Percentiles rank a stretch among this genome's conserved stretches.
Evolutionary conservation across 2,888 invertebrate species (phyloP).

Genomic region (Himalopsyche anomala): DNA sequence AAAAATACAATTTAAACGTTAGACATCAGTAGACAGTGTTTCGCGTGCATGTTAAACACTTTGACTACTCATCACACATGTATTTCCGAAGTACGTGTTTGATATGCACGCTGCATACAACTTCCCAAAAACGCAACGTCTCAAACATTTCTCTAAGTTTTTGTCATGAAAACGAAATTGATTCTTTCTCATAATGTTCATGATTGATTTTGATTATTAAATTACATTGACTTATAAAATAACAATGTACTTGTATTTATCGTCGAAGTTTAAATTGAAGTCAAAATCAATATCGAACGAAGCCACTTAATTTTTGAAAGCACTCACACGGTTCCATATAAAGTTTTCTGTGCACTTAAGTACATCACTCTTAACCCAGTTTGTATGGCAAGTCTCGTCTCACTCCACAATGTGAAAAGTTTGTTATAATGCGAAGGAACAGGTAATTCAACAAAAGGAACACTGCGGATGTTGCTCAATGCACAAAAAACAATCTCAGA

Average conservation of each 20-base stretch:
- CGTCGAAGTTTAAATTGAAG: not conserved
- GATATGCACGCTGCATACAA: no score
- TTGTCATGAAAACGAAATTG: no score
- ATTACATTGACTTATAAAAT: not conserved
- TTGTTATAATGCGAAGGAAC: slow-evolving; percentile 62
- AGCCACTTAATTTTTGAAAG: slow-evolving; percentile 61
- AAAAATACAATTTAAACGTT: no score
- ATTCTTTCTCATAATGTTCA: no score
- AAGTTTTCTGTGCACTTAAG: slow-evolving; percentile 54
- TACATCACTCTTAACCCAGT: slow-evolving; percentile 62
- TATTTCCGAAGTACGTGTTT: no score
- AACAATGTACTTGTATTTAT: not conserved
- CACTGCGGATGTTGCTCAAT: slow-evolving; percentile 59
- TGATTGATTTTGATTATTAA: no score
- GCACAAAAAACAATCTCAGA: slow-evolving; percentile 63
- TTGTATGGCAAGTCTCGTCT: slow-evolving; percentile 45
- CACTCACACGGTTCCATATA: slow-evolving; percentile 49
- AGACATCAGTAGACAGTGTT: no score
- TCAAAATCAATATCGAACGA: slow-evolving; percentile 49
- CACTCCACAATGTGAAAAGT: slow-evolving; percentile 46
- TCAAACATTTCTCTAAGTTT: no score
- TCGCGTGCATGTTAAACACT: no score
- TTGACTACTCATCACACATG: no score
- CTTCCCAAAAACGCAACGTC: no score
- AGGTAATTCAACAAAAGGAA: slow-evolving; percentile 64